phyloP scores from a whole-genome alignment of 2,888 invertebrate genomes.

The Limenitis camilla region DNA sequence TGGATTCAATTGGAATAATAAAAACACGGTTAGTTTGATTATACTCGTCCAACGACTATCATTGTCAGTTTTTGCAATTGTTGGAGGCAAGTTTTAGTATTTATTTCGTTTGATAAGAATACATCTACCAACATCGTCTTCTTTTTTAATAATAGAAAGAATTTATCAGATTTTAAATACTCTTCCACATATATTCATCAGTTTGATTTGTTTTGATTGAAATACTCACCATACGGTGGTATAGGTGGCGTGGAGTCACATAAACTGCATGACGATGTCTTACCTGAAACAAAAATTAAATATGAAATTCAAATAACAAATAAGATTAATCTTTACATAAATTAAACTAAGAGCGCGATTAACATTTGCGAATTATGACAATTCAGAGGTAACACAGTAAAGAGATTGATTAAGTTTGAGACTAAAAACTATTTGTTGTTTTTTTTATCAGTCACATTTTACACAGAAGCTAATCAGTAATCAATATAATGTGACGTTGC shows the following conservation, averaged over 20 bases:
- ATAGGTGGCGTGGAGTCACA: slow-evolving; percentile 43
- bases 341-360: slow-evolving; percentile 19
- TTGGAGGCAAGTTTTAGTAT: not conserved
- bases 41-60: slow-evolving; percentile 27
- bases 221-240: slow-evolving; percentile 52
- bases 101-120: no score
- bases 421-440: not conserved
- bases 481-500: no score
- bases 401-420: slow-evolving; percentile 4
- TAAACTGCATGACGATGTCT: slow-evolving; percentile 50
- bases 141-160: no score
- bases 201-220: no score
- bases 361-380: slow-evolving; percentile 21
- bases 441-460: no score
- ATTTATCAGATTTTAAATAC: no score
- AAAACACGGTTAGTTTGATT: slow-evolving; percentile 58
- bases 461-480: no score
- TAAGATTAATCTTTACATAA: slow-evolving; percentile 19
- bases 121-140: no score
- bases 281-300: slow-evolving; percentile 56
- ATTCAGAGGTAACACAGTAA: slow-evolving; percentile 8
- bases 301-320: slow-evolving; percentile 9
- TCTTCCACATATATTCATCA: no score
- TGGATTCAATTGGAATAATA: slow-evolving; percentile 62
- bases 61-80: not conserved